phyloP scores from a whole-genome alignment of 2,888 invertebrate species.

The Cantharis flavilabris region DNA sequence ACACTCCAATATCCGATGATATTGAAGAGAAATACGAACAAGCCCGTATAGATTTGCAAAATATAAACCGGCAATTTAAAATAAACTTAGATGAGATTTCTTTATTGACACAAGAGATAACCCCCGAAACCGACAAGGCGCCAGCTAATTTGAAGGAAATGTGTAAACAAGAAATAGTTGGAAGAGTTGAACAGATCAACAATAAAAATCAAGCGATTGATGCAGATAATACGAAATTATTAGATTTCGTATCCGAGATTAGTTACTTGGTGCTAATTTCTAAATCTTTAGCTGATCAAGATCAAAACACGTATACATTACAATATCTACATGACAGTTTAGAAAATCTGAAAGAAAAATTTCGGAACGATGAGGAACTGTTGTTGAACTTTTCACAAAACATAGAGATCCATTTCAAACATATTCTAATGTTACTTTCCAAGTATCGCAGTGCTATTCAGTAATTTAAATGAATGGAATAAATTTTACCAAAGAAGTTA shows the following conservation, averaged over 20 bases:
- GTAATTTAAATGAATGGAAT: too few species aligned
- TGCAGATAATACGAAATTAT: constrained; percentile 62
- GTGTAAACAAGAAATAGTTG: constrained; percentile 81
- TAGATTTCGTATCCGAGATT: constrained; percentile 82
- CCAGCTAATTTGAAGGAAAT: constrained; percentile 87
- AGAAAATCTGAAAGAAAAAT: constrained; percentile 81
- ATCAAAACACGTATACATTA: constrained; percentile 84
- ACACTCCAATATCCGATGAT: constrained; percentile 74
- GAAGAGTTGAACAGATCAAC: constrained; percentile 77
- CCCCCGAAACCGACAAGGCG: constrained; percentile 75
- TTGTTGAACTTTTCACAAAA: constrained; percentile 80
- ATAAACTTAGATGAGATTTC: constrained; percentile 86
- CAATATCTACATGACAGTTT: constrained; percentile 89
- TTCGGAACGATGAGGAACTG: constrained; percentile 74
- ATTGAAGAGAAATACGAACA: constrained; percentile 92
- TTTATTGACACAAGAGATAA: constrained; percentile 80
- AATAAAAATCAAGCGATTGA: constrained; percentile 63
- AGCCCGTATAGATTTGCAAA: constrained; percentile 85
- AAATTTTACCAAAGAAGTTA: too few species aligned
- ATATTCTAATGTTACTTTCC: too few species aligned
- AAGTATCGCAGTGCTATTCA: too few species aligned
- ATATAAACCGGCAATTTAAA: constrained; percentile 86
- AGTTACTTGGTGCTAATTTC: constrained; percentile 90
- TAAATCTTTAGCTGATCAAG: constrained; percentile 75
- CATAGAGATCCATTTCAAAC: constrained; percentile 90